These are phyloP conservation scores for Dendronephthya gigantea DNA, from an alignment of 64 coral and sea anemone species.

Conservation along the genomic window DNA sequence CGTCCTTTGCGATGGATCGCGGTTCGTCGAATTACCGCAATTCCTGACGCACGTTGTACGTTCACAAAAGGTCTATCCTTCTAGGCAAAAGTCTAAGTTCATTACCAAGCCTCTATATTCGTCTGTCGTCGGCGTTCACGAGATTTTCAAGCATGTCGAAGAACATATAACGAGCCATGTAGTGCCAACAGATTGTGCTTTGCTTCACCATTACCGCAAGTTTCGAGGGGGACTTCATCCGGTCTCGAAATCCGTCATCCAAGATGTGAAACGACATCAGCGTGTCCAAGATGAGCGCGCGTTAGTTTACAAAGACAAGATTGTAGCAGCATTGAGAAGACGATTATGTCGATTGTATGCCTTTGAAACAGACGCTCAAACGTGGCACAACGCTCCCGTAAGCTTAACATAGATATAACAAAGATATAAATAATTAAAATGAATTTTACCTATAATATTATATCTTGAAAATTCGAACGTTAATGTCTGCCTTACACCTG, in stretches of 20 bases:
- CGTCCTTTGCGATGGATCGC: neutral
- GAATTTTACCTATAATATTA: too few relatives aligned
- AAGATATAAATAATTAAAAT: too few relatives aligned
- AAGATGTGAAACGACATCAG: neutral
- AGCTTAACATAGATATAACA: too few relatives aligned
- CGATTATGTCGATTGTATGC: neutral
- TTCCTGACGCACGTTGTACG: neutral
- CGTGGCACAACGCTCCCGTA: too few relatives aligned
- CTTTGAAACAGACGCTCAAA: too few relatives aligned
- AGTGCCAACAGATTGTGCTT: neutral
- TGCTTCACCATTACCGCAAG: neutral
- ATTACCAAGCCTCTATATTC: neutral
- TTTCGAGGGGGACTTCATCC: neutral
- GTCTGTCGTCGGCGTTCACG: neutral
- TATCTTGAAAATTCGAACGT: too few relatives aligned
- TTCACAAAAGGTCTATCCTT: neutral
- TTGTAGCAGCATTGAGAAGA: neutral
- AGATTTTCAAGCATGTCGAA: neutral
- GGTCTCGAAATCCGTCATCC: too few relatives aligned
- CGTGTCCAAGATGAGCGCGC: neutral
- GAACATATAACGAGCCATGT: neutral
- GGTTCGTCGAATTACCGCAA: neutral
- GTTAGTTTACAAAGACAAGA: neutral
- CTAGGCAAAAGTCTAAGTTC: neutral
- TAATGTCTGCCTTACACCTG: too few relatives aligned